Evolutionary conservation across 2,113 vertebrate species (phyloP).

Genomic region (Hiodon alosoides): DNA sequence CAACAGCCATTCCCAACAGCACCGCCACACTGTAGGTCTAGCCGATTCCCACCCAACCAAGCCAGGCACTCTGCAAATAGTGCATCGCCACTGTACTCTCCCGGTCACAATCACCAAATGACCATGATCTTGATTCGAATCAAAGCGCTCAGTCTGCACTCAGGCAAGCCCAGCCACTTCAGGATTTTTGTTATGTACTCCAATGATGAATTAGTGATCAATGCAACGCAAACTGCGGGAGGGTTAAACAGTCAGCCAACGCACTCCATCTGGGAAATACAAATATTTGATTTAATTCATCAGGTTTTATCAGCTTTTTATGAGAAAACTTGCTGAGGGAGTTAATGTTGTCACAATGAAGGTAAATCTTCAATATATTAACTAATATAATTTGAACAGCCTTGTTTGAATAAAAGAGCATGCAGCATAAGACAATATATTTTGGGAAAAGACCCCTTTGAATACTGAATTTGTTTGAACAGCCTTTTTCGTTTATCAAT

Average conservation of each 20-base stretch:
- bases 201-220: conserved; percentile 51
- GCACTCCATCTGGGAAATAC: conserved; percentile 20
- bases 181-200: no score
- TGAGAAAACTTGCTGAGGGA: conserved; percentile 3
- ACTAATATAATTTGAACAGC: not conserved
- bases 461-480: no score
- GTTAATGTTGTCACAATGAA: not conserved
- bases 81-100: no score
- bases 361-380: conserved; percentile 4
- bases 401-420: not conserved
- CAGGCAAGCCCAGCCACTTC: no score
- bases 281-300: conserved; percentile 21
- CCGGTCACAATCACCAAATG: no score
- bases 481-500: not conserved
- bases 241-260: conserved; percentile 2
- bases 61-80: no score
- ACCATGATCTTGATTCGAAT: no score
- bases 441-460: no score
- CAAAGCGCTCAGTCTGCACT: no score
- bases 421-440: not conserved
- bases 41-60: no score
- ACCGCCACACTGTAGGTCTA: no score
- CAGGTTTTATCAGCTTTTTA: conserved; percentile 16
- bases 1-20: no score
- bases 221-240: conserved; percentile 36